Conservation (phyloP, 2,797 vertebrate genomes). For the Gadopsis bispinosus region DNA sequence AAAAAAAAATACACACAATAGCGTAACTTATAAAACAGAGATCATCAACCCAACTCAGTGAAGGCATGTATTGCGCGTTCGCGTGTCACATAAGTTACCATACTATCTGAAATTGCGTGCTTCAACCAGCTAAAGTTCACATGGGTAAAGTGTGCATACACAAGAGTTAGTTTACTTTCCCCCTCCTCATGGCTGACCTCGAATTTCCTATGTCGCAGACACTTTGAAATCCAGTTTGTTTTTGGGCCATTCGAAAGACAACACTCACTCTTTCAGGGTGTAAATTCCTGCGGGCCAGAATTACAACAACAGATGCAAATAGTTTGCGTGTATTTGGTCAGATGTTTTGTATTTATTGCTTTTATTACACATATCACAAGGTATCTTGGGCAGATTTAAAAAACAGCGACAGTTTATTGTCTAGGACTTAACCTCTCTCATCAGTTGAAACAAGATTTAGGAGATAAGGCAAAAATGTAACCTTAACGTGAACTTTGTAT, state of each 20-base stretch:
- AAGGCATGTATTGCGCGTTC: conserved; percentile 1
- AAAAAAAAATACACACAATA: background rate
- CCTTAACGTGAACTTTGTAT: conserved; percentile 82
- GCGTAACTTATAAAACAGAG: background rate
- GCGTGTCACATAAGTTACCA: conserved; percentile 18
- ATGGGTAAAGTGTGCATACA: conserved; percentile 48
- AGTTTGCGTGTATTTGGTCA: conserved; percentile 68
- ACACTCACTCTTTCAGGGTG: conserved; percentile 64
- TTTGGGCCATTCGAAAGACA: conserved; percentile 72
- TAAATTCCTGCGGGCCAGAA: conserved; percentile 57
- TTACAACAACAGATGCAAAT: conserved; percentile 71
- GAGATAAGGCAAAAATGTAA: conserved; percentile 85
- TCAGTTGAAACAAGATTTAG: conserved; percentile 79
- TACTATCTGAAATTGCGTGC: conserved; percentile 6
- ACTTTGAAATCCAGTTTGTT: conserved; percentile 81
- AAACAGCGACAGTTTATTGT: conserved; percentile 70
- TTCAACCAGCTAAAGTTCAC: conserved; percentile 51
- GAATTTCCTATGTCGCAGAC: conserved; percentile 74
- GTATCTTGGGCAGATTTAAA: conserved; percentile 35
- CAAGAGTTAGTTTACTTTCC: conserved; percentile 58
- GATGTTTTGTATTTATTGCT: conserved; percentile 68
- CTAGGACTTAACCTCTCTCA: conserved; percentile 73
- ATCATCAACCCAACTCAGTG: background rate
- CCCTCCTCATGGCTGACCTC: conserved; percentile 57
- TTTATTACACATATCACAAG: conserved; percentile 62